phyloP scores from a whole-genome alignment of 2,797 vertebrate species.

The Argya squamiceps region DNA sequence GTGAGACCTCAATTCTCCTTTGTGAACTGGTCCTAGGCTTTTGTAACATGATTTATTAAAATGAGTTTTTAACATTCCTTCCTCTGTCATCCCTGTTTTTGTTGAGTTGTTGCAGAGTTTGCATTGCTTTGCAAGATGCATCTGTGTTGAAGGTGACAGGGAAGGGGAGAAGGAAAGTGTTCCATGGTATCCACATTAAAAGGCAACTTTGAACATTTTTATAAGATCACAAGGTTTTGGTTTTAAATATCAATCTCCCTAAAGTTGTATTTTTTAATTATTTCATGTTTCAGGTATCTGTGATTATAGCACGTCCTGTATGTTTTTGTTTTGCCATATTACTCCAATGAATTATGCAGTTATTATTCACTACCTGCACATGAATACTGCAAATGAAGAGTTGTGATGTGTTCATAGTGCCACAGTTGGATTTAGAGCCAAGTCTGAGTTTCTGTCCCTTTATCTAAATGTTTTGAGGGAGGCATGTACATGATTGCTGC shows the following conservation, averaged over 20 bases:
- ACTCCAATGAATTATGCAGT: neutral
- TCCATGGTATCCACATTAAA: neutral
- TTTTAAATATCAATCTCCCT: neutral
- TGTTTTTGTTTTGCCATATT: neutral
- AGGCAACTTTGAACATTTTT: neutral
- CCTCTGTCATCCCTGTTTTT: neutral
- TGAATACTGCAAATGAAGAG: neutral
- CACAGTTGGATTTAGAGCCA: neutral
- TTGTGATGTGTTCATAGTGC: neutral
- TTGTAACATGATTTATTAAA: conserved; percentile 70
- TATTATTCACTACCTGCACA: neutral
- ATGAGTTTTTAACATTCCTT: conserved; percentile 37
- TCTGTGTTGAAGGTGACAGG: neutral
- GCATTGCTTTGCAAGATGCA: neutral
- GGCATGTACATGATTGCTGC: neutral
- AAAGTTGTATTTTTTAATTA: neutral
- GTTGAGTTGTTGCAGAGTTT: neutral
- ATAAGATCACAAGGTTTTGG: neutral
- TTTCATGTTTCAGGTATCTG: neutral
- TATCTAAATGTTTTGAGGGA: neutral
- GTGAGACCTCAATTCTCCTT: neutral
- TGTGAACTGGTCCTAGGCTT: conserved; percentile 31
- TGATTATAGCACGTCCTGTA: neutral
- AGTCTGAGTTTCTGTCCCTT: neutral
- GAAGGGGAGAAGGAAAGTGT: neutral